Evolutionary conservation across 2,113 vertebrate species (phyloP), one percentile per base, ranked within the genome.

Genomic region (Gnathonemus longibarbis): DNA sequence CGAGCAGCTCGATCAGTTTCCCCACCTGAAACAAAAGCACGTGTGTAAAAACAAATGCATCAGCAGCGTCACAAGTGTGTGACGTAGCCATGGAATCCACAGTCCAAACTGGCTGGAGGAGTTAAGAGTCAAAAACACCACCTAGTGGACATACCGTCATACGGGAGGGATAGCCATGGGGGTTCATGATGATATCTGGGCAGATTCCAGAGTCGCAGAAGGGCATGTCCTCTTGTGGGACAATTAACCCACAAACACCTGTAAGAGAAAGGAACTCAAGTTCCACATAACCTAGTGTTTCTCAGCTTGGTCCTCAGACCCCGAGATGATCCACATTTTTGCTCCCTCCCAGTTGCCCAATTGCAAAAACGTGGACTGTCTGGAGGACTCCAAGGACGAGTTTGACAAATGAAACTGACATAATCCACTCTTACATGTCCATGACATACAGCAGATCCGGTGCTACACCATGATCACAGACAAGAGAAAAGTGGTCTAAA

Each of bases 121-220:
- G 45, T 84, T 21, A 46, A 9, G 80, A 45, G 83, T 19, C 21
- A 45, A 46, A 56, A 48, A 3, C 83, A 24, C 39, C 83, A 21
- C 21, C 42, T 48, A n/a, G 1, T 48, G 3, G 84, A 92, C 95
- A 93, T 94, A 99, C 98, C 95, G 98, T 99, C 98, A 99, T 99
- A 93, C 98, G 97, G 0, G 98, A 99, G 89, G 98, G 98, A 95
- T 98, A 99, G 91, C 98, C 98, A 0, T 99, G 98, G 92, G 98
- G 98, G 95, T 99, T 99, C 98, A 99, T 99, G 92, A 99, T 99
- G 93, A 99, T 99, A 91, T 99, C 98, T 0, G 98, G 98, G 91
- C 98, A 99, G 95, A 99, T 99, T 87, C 98, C 98, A 0, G 97
- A 95, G 92, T 99, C 98, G 90, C 98, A 98, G 91, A 99, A 99